Evolutionary conservation across 1,140 invertebrate genomes (phyloP).

Genomic region (Harlomillsia oculata): DNA sequence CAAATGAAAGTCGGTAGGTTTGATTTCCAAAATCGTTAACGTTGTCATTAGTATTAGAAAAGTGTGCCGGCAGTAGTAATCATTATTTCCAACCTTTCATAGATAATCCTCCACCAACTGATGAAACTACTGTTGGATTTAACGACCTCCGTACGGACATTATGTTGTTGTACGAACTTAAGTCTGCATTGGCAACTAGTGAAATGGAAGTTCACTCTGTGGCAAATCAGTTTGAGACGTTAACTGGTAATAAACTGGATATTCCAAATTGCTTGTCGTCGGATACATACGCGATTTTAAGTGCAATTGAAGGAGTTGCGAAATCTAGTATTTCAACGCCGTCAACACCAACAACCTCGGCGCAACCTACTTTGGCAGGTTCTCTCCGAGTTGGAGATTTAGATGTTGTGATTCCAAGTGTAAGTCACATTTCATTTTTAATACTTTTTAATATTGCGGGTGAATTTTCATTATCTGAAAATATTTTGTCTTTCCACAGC

Average conservation of each 20-base stretch:
- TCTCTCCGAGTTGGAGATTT: not conserved
- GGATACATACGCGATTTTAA: slow-evolving; percentile 1
- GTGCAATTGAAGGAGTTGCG: slow-evolving; percentile 1
- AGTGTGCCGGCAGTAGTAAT: no score
- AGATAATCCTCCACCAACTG: slow-evolving; percentile 85
- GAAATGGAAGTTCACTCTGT: slow-evolving; percentile 94
- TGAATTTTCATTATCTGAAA: slow-evolving; percentile 1
- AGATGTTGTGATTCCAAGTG: not conserved
- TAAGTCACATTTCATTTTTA: not conserved
- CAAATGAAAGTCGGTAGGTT: slow-evolving; percentile 75
- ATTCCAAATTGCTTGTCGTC: not conserved
- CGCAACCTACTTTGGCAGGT: not conserved
- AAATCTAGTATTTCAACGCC: slow-evolving; percentile 3
- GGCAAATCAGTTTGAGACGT: slow-evolving; percentile 86
- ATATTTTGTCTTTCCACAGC: no score
- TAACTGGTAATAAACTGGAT: slow-evolving; percentile 9
- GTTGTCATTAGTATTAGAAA: no score
- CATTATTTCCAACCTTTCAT: slow-evolving; percentile 36
- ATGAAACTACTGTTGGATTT: slow-evolving; percentile 84
- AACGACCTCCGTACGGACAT: slow-evolving; percentile 96
- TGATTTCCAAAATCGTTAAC: no score
- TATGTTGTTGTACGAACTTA: slow-evolving; percentile 87
- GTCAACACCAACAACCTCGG: not conserved
- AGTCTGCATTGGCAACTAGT: slow-evolving; percentile 77
- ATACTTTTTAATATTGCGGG: not conserved